Evolutionary conservation across 2,888 invertebrate genomes (phyloP).

Genomic region (Tenthredo scrophulariae): DNA sequence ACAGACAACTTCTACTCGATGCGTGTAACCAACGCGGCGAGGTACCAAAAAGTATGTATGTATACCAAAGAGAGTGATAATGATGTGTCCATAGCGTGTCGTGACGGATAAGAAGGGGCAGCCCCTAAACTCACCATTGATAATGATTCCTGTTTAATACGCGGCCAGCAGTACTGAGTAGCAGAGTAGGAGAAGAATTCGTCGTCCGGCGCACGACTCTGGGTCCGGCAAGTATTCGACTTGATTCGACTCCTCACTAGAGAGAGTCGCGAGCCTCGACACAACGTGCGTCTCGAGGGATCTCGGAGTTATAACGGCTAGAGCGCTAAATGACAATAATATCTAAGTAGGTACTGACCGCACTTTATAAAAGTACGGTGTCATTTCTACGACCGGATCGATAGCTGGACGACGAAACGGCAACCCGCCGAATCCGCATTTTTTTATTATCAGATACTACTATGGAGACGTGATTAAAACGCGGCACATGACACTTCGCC

Average conservation of each 20-base stretch:
- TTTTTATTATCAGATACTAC: not conserved
- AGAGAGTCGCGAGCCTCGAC: not conserved
- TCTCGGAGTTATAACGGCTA: not conserved
- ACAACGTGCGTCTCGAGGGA: not conserved
- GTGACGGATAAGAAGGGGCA: not conserved
- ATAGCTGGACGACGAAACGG: not conserved
- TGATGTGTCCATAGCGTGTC: slow-evolving; percentile 14
- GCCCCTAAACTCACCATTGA: slow-evolving; percentile 39
- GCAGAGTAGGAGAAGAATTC: slow-evolving; percentile 11
- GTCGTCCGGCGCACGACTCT: slow-evolving; percentile 3
- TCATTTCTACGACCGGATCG: not conserved
- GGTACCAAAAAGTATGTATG: not conserved
- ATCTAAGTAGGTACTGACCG: not conserved
- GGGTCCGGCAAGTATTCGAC: not conserved
- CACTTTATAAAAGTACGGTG: not conserved
- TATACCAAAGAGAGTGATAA: not conserved
- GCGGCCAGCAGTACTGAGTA: slow-evolving; percentile 1
- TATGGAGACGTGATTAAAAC: not conserved
- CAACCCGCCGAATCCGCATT: not conserved
- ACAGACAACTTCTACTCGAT: not conserved
- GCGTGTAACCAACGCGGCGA: not conserved
- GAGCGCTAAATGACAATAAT: not conserved
- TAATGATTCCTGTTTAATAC: slow-evolving; percentile 39
- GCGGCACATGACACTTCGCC: slow-evolving; percentile 45
- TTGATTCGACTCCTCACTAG: not conserved